These are phyloP conservation scores for Corythaeola cristata DNA, from an alignment of 2,113 vertebrate genomes.

Conservation along the genomic window DNA sequence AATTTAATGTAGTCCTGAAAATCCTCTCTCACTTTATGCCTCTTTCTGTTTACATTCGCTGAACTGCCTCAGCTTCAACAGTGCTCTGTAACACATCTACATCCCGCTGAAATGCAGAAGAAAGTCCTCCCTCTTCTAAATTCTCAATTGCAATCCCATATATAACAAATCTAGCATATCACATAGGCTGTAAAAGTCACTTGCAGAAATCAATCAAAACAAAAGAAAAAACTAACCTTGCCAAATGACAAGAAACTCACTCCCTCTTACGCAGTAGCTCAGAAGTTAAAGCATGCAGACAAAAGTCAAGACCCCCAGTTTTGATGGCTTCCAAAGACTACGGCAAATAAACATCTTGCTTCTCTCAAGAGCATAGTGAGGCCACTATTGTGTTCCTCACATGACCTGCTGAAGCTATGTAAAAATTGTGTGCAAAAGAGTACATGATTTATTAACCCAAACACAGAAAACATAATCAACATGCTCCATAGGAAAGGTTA, in stretches of 20 bases:
- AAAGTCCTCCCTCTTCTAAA: not conserved
- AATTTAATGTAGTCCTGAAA: not conserved
- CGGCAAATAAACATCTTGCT: not conserved
- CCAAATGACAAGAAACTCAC: not conserved
- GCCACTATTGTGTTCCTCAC: not conserved
- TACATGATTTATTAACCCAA: not conserved
- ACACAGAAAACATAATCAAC: not conserved
- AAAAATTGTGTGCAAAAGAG: not conserved
- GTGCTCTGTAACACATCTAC: not conserved
- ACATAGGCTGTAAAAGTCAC: not conserved
- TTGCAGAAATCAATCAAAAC: not conserved
- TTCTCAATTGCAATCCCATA: fast-evolving
- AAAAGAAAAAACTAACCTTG: not conserved
- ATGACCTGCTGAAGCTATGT: not conserved
- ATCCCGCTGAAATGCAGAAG: not conserved
- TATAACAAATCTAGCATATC: not conserved
- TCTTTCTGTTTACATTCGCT: not conserved
- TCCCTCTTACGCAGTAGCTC: not conserved
- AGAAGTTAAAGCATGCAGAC: not conserved
- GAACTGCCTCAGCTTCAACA: not conserved
- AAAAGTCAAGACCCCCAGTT: not conserved
- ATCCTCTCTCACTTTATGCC: not conserved
- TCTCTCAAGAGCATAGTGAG: not conserved
- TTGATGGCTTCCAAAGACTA: not conserved
- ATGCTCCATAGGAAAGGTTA: not conserved